phyloP scores from a whole-genome alignment of 1,140 invertebrate species.

The Pentalonia nigronervosa region DNA sequence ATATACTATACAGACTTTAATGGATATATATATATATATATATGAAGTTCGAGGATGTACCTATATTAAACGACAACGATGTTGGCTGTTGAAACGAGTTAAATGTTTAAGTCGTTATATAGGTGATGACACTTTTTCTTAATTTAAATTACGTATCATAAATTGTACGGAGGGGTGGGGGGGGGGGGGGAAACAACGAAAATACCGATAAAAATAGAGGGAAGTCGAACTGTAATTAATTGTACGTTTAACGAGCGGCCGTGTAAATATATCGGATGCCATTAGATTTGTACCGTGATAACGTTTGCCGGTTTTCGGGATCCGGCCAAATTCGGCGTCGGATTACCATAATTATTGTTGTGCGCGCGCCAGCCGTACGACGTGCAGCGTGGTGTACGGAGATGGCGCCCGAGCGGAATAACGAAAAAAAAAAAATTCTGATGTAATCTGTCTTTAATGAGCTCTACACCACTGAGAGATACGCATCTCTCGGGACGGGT shows the following conservation, averaged over 20 bases:
- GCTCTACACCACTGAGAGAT: slow-evolving; percentile 25
- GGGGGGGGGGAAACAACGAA: neutral
- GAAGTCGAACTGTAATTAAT: slow-evolving; percentile 52
- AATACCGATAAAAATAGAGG: slow-evolving; percentile 11
- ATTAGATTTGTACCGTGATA: slow-evolving; percentile 45
- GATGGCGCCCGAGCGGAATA: slow-evolving; percentile 14
- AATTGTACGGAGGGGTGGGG: no score
- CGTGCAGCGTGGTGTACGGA: neutral
- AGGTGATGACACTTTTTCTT: slow-evolving; percentile 23
- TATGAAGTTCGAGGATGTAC: neutral
- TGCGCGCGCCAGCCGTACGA: neutral
- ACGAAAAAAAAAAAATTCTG: slow-evolving; percentile 29
- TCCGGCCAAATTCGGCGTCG: slow-evolving; percentile 41
- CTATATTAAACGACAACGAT: neutral
- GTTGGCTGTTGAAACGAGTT: neutral
- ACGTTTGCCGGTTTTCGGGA: slow-evolving; percentile 31
- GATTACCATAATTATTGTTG: slow-evolving; percentile 54
- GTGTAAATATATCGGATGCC: slow-evolving; percentile 48
- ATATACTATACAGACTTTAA: no score
- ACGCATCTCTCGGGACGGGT: neutral
- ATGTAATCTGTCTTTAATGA: slow-evolving; percentile 51
- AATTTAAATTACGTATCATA: slow-evolving; percentile 41
- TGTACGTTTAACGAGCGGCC: slow-evolving; percentile 40
- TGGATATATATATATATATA: neutral
- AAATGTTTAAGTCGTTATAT: neutral